These are phyloP conservation scores for Phymanthus crucifer DNA, from an alignment of 92 coral and sea anemone genomes.

Conservation along the genomic window DNA sequence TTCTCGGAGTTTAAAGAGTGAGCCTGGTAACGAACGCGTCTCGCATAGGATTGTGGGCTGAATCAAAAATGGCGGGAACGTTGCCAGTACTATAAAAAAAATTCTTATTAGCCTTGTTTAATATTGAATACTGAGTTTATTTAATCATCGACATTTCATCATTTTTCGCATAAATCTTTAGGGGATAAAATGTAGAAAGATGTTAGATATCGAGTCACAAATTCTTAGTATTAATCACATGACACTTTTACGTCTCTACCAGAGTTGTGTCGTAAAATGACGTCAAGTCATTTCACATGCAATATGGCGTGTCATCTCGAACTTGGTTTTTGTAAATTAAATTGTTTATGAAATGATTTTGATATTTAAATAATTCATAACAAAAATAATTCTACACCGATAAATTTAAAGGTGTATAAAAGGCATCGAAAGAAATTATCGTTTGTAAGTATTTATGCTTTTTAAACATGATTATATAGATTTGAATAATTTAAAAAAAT, in stretches of 20 bases:
- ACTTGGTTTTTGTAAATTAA: background rate
- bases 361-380: background rate
- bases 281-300: background rate
- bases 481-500: background rate
- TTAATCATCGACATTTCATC: background rate
- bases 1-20: background rate
- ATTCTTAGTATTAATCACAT: background rate
- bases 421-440: background rate
- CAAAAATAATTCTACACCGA: background rate
- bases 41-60: background rate
- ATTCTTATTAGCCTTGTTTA: too few relatives aligned
- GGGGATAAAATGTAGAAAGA: background rate
- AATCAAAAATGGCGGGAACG: background rate
- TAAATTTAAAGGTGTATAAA: background rate
- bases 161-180: background rate
- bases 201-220: background rate
- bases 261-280: background rate
- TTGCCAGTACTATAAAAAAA: background rate
- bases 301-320: background rate
- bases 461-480: background rate
- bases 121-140: too few relatives aligned
- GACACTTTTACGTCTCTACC: background rate
- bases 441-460: slow-evolving; percentile 3
- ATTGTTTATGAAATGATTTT: background rate
- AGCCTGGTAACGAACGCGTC: background rate